A percentile compares a stretch with the other conserved stretches of the same genome.
Conservation (phyloP, 2,797 vertebrate species). For the Xenentodon cancila region DNA sequence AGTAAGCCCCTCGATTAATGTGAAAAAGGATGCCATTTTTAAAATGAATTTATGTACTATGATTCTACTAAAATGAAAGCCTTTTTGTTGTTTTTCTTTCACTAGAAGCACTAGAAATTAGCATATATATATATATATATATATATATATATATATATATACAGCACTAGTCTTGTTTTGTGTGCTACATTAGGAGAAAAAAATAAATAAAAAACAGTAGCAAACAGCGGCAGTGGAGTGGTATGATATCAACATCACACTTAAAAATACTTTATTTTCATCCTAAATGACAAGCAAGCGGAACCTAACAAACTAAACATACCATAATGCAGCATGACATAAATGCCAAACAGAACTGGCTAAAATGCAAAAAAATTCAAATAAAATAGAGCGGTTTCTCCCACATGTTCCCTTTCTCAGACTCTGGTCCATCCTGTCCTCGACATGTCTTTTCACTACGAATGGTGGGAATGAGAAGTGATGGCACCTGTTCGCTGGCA, state of each 20-base stretch:
- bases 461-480: constrained; percentile 75
- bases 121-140: too few species aligned
- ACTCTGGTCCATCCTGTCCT: constrained; percentile 63
- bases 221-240: too few species aligned
- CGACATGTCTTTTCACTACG: constrained; percentile 66
- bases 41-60: too few species aligned
- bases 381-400: constrained; percentile 61
- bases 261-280: constrained; percentile 47
- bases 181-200: too few species aligned
- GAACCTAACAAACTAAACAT: constrained; percentile 66
- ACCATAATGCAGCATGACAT: constrained; percentile 51
- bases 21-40: too few species aligned
- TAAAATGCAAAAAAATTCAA: constrained; percentile 66
- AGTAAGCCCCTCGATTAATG: too few species aligned
- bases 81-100: too few species aligned
- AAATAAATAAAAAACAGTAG: too few species aligned
- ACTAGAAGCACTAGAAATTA: too few species aligned
- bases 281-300: constrained; percentile 32
- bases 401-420: constrained; percentile 68
- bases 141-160: too few species aligned
- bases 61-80: too few species aligned
- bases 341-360: constrained; percentile 64
- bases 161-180: too few species aligned
- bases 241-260: constrained; percentile 21
- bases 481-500: constrained; percentile 76